Evolutionary conservation across 2,797 vertebrate species (phyloP).

Genomic region (Fringilla coelebs): DNA sequence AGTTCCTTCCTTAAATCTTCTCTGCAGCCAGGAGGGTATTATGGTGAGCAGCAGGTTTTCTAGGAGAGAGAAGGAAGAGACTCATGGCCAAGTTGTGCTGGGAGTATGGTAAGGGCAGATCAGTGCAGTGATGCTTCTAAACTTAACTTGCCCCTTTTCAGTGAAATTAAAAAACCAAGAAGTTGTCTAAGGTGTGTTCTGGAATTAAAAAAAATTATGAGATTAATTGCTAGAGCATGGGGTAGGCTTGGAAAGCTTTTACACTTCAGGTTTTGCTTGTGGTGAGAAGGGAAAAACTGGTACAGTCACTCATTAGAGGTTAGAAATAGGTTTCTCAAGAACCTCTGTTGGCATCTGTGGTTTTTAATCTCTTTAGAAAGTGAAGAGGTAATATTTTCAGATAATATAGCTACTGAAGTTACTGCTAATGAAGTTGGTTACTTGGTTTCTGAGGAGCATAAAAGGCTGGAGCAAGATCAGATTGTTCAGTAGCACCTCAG

Average conservation of each 20-base stretch:
- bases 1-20: accelerated
- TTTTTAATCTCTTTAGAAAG: conserved; percentile 6
- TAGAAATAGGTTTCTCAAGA: background rate
- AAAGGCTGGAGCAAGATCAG: background rate
- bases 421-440: background rate
- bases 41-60: background rate
- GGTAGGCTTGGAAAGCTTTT: background rate
- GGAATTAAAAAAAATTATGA: background rate
- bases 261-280: background rate
- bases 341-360: background rate
- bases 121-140: background rate
- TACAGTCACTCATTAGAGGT: background rate
- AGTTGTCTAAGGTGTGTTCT: background rate
- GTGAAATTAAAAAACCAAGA: background rate
- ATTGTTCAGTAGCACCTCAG: background rate
- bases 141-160: background rate
- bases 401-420: background rate
- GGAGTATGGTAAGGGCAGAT: background rate
- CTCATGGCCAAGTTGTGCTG: background rate
- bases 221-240: background rate
- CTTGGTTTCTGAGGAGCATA: background rate
- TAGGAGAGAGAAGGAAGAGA: background rate
- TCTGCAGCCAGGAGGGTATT: background rate
- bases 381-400: background rate
- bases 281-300: background rate